A percentile compares a stretch with the other conserved stretches of the same genome.
Evolutionary conservation across 2,888 invertebrate genomes (phyloP).

Genomic region (Lasius platythorax): DNA sequence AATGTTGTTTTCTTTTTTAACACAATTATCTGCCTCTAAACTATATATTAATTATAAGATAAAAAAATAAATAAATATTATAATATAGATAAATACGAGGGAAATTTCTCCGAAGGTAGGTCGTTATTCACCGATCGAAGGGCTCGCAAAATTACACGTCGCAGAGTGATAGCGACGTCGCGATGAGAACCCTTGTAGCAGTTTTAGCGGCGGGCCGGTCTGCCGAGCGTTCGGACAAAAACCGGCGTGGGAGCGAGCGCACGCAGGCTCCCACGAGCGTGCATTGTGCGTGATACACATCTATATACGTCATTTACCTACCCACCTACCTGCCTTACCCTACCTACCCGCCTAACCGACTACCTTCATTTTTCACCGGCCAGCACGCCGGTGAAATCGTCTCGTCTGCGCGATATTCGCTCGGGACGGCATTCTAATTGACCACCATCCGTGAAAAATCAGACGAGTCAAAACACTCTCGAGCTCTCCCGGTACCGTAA

Average conservation of each 20-base stretch:
- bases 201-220: conserved; percentile 66
- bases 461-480: conserved; percentile 45
- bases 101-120: not conserved
- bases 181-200: conserved; percentile 83
- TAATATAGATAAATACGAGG: not conserved
- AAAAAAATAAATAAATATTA: too few relatives aligned
- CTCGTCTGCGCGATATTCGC: conserved; percentile 35
- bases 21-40: not conserved
- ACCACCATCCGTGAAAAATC: conserved; percentile 45
- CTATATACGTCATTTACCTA: conserved; percentile 82
- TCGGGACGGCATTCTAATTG: conserved; percentile 36
- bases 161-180: conserved; percentile 44
- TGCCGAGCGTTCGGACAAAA: conserved; percentile 75
- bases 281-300: conserved; percentile 82
- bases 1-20: not conserved
- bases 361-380: conserved; percentile 52
- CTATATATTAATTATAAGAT: too few relatives aligned
- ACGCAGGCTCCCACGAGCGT: conserved; percentile 82
- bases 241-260: conserved; percentile 83
- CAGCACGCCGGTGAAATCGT: conserved; percentile 35
- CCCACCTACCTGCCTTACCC: conserved; percentile 76
- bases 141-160: conserved; percentile 19
- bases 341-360: conserved; percentile 66
- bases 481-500: not conserved
- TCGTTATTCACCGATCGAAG: not conserved